Conservation (phyloP, 2,888 invertebrate genomes). For the Andrena praecox region DNA sequence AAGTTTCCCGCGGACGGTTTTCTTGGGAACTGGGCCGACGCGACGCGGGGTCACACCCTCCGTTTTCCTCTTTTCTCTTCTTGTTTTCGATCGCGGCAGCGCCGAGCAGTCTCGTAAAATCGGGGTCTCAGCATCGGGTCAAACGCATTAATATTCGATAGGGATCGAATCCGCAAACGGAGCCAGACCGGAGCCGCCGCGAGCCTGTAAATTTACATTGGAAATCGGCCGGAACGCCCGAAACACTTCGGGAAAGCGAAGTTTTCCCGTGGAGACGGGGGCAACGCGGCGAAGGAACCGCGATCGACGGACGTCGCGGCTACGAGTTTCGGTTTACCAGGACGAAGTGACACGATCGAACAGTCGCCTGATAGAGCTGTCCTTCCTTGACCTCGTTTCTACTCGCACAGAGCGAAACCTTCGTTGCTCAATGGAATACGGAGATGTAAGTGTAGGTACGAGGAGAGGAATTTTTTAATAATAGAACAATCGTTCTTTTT, state of each 20-base stretch:
- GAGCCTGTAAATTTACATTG: constrained; percentile 61
- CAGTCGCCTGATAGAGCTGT: not conserved
- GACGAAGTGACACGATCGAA: constrained; percentile 18
- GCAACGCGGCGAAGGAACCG: constrained; percentile 15
- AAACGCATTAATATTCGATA: constrained; percentile 72
- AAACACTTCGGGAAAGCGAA: constrained; percentile 35
- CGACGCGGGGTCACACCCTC: constrained; percentile 26
- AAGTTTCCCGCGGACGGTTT: not conserved
- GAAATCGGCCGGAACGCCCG: constrained; percentile 52
- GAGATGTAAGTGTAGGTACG: too few relatives aligned
- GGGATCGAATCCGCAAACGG: constrained; percentile 55
- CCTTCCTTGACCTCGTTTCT: not conserved
- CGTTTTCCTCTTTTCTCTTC: constrained; percentile 15
- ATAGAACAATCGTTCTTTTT: too few relatives aligned
- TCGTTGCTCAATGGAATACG: too few relatives aligned
- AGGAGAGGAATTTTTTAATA: too few relatives aligned
- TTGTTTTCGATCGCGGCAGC: constrained; percentile 19
- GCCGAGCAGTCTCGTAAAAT: constrained; percentile 56
- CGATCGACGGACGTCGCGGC: not conserved
- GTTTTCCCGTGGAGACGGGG: constrained; percentile 26
- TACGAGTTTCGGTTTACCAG: constrained; percentile 7
- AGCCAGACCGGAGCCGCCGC: constrained; percentile 46
- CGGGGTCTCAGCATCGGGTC: constrained; percentile 53
- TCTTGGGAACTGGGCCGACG: constrained; percentile 34
- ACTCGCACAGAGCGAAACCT: too few relatives aligned